phyloP scores from a whole-genome alignment of 2,797 vertebrate species.

The Odontamblyopus lacepedii region DNA sequence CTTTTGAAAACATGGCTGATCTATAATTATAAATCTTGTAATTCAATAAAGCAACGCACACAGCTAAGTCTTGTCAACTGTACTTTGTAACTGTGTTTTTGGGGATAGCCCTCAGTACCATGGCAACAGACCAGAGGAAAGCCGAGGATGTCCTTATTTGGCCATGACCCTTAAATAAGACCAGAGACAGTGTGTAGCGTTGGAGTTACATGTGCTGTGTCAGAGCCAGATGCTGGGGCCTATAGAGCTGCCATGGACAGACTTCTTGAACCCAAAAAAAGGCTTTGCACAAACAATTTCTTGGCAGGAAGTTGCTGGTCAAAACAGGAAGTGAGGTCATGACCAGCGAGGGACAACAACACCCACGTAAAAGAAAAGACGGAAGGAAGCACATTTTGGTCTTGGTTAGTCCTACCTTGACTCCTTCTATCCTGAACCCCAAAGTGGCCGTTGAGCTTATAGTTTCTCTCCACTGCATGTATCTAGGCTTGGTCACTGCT shows the following conservation, averaged over 20 bases:
- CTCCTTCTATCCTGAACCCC: slow-evolving; percentile 96
- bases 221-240: slow-evolving; percentile 74
- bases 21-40: neutral
- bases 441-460: slow-evolving; percentile 95
- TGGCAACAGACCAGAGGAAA: slow-evolving; percentile 64
- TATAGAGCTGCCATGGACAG: slow-evolving; percentile 77
- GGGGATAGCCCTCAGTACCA: slow-evolving; percentile 68
- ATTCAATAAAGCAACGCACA: neutral
- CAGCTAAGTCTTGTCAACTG: slow-evolving; percentile 11
- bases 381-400: slow-evolving; percentile 45
- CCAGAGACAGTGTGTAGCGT: slow-evolving; percentile 30
- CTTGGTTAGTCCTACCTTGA: slow-evolving; percentile 84
- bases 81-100: slow-evolving; percentile 51
- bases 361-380: slow-evolving; percentile 40
- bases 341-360: slow-evolving; percentile 40
- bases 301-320: slow-evolving; percentile 60
- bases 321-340: slow-evolving; percentile 68
- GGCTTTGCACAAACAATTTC: slow-evolving; percentile 32
- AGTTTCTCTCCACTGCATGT: slow-evolving; percentile 99
- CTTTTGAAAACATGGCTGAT: slow-evolving; percentile 10
- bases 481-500: slow-evolving; percentile 94
- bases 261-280: slow-evolving; percentile 52
- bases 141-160: slow-evolving; percentile 72
- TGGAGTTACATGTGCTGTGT: slow-evolving; percentile 44
- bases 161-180: slow-evolving; percentile 59